These are phyloP conservation scores for Cariama cristata DNA, from an alignment of 2,113 vertebrate genomes.

Conservation along the genomic window DNA sequence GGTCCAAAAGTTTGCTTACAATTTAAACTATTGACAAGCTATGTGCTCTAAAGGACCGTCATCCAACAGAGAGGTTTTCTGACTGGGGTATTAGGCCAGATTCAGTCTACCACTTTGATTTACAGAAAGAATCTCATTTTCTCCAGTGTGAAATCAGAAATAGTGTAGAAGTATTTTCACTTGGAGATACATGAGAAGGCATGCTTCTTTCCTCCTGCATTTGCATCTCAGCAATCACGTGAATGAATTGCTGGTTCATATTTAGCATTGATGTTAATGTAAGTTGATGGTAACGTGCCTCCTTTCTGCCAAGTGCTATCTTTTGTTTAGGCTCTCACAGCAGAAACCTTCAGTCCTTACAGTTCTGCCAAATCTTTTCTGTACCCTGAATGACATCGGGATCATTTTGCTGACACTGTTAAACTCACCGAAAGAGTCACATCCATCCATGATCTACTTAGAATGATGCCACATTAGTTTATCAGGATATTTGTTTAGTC, in stretches of 20 bases:
- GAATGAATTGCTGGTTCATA: accelerated
- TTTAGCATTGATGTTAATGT: accelerated
- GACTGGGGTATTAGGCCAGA: background rate
- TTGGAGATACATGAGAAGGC: background rate
- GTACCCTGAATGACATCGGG: background rate
- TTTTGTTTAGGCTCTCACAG: background rate
- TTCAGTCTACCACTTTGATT: background rate
- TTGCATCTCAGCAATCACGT: background rate
- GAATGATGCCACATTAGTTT: background rate
- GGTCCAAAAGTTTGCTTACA: background rate
- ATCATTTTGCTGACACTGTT: background rate
- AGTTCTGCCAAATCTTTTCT: background rate
- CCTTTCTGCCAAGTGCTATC: background rate
- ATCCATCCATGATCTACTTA: background rate
- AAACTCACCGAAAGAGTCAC: background rate
- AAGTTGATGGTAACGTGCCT: background rate
- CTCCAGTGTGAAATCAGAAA: background rate
- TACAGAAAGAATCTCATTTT: accelerated
- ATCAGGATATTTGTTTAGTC: background rate
- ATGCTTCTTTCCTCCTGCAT: background rate
- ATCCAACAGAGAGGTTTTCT: background rate
- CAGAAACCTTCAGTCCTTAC: background rate
- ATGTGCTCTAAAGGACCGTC: background rate
- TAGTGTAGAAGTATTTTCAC: background rate
- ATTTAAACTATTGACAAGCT: background rate